A percentile compares a stretch with the other conserved stretches of the same genome.
These are phyloP conservation scores for Sitta europaea DNA, from an alignment of 2,113 vertebrate genomes.

Conservation along the genomic window DNA sequence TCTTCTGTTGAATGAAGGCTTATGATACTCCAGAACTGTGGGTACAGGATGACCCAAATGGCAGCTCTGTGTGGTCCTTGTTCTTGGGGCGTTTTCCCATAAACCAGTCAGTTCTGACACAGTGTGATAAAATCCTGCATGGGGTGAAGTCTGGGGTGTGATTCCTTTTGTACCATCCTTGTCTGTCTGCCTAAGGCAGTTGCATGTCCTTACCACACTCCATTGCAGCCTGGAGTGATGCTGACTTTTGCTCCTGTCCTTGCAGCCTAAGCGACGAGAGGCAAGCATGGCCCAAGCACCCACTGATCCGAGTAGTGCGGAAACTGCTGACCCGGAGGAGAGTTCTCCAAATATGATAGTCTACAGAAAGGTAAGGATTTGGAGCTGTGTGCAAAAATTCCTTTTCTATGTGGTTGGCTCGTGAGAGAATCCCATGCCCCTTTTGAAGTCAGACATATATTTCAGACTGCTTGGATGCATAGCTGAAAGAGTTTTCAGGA, in stretches of 20 bases:
- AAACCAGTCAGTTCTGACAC: neutral
- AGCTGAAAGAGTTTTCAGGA: neutral
- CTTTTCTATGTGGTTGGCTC: neutral
- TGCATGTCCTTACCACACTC: neutral
- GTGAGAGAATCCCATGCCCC: neutral
- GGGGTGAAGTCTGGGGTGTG: neutral
- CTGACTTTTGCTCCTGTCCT: constrained; percentile 41
- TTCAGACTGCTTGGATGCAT: neutral
- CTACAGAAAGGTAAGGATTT: constrained; percentile 87
- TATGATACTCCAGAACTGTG: neutral
- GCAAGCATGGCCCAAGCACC: constrained; percentile 86
- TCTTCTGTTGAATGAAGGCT: neutral
- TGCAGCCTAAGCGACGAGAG: constrained; percentile 59
- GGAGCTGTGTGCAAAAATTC: neutral
- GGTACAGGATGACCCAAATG: neutral
- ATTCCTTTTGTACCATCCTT: neutral
- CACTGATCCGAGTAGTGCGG: constrained; percentile 73
- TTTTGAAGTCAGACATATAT: neutral
- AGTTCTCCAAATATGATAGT: constrained; percentile 96
- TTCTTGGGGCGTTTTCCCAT: neutral
- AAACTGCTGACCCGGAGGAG: constrained; percentile 83
- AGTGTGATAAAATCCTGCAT: neutral
- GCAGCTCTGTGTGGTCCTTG: neutral
- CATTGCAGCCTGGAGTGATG: neutral
- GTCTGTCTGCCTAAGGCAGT: neutral